Evolutionary conservation across 2,113 vertebrate genomes (phyloP).

Genomic region (Clupea harengus): DNA sequence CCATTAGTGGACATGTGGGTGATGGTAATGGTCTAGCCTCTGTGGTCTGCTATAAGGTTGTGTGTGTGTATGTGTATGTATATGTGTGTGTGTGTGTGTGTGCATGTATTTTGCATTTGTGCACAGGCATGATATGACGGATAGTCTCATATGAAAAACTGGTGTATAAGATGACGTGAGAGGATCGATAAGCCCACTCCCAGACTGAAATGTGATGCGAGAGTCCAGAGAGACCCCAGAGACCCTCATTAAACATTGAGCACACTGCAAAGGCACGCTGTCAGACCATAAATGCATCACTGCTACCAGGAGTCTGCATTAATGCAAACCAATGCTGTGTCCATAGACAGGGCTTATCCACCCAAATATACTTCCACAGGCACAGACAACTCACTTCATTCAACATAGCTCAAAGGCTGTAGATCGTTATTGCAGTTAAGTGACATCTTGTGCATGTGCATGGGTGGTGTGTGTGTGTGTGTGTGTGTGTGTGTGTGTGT

Average conservation of each 20-base stretch:
- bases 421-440: background rate
- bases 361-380: background rate
- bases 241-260: slow-evolving; percentile 1
- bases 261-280: background rate
- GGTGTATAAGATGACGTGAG: background rate
- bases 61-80: background rate
- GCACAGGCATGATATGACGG: background rate
- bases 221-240: background rate
- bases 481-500: background rate
- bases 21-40: background rate
- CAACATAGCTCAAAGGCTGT: background rate
- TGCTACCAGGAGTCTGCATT: background rate
- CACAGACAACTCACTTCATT: background rate
- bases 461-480: slow-evolving; percentile 3
- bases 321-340: background rate
- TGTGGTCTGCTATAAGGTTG: background rate
- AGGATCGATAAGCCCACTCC: background rate
- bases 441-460: background rate
- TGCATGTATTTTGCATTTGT: background rate
- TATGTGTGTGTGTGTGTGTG: background rate
- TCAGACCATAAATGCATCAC: background rate
- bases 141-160: background rate
- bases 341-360: too few species aligned
- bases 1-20: background rate
- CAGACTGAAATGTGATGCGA: background rate